Base-by-base conservation (phyloP, 2,888 invertebrate species). In the Hemistola chrysoprasaria region DNA sequence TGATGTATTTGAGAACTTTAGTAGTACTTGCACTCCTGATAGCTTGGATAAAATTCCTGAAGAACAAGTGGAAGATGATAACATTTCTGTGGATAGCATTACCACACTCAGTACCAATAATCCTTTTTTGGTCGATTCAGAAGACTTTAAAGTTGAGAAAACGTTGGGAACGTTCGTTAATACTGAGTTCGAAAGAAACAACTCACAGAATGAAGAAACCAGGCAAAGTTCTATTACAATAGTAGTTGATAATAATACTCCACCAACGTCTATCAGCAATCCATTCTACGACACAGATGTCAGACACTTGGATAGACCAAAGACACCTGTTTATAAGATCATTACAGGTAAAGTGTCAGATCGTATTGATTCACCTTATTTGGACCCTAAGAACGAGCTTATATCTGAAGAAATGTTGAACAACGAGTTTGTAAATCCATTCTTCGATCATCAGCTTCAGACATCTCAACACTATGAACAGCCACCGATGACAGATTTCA, bases 301-400 rank as follows among this genome's bases (percentile, higher is more conserved):
- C 4, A 38, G 58, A 31, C 43, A 52, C 24, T 42, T 76, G 21
- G 73, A 71, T 50, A 65, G 85, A 48, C 83, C 88, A 8, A 88
- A 82, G 53, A 79, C 87, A 6, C 85, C 87, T 2, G 59, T 87
- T n/a, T 75, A 73, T 35, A 87, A 84, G 74, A 82, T 87, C 28
- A 76, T 82, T 31, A 67, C 76, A 9, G 78, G 69, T 6, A 75
- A 77, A 47, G 53, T 73, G 20, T 43, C 67, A 31, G 59, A 70
- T 50, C 71, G 73, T 6, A 59, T 59, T 22, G 78, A 76, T 50
- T 69, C 76, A 11, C 58, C 76, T 1, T 78, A 68, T 39, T 51
- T 77, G 7, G 60, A 80, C 41, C 55, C 69, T 1, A 69, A 67
- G 42, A 57, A 50, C 22, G 64, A 60, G 42, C 47, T 58, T 20